Base-by-base conservation (phyloP, 2,797 vertebrate genomes). In the Bryconaethiops microstoma region DNA sequence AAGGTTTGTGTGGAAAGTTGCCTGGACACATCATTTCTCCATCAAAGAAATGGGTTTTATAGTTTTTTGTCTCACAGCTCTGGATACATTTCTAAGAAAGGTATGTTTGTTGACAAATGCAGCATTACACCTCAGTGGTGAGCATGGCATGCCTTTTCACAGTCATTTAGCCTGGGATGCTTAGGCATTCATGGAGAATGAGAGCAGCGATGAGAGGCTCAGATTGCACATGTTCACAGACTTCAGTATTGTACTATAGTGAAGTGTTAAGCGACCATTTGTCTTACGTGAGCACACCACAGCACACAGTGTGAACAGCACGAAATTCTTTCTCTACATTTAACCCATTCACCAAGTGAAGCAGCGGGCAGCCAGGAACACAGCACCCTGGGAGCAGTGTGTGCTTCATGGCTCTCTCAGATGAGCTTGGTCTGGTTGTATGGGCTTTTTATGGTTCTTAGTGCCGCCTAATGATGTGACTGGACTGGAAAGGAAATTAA, bases 1-100 rank as follows among this genome's bases (percentile, higher is more conserved):
- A 74, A 76, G 40, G 57, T 59, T 72, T 72, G 57, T 55, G 17
- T 82, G 81, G 77, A 83, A 79, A 79, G 8, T 55, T 83, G 64
- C 75, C 55, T 74, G 14, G 70, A 52, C 19, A 10, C 7, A 35
- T 78, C 70, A 65, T 52, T 78, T 23, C 23, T 72, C 13, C 13
- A 48, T 23, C 19, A 78, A 78, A 75, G 25, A 16, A 42, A 69
- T 50, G 52, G 29, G 65, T 59, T 73, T 39, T 2, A 63, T 50
- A 39, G 62, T 35, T 42, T 8, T 14, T 19, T 74, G 63, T 55
- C 55, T 82, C 54, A 48, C 40, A 35, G 21, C 57, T 21, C 10
- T 62, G 16, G 1, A 12, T 2, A 12, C 29, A 79, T 42, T n/a
- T 55, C 14, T 2, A 62, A 52, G 50, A 7, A 19, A 50, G 16